Evolutionary conservation across 2,797 vertebrate species (phyloP).

Genomic region (Artibeus jamaicensis): DNA sequence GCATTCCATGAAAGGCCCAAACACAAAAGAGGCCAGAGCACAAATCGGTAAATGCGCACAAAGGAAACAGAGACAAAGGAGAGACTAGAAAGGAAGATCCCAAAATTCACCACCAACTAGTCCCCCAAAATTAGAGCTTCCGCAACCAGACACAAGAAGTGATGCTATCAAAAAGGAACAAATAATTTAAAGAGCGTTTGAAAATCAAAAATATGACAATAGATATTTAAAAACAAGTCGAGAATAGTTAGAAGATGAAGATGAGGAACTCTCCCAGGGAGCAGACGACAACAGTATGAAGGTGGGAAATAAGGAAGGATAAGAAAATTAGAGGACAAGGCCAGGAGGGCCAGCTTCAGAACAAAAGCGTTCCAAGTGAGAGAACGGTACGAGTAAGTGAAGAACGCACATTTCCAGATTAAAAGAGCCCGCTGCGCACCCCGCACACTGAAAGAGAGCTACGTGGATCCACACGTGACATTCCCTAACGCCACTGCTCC

Average conservation of each 20-base stretch:
- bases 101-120: not conserved
- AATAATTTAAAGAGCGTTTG: not conserved
- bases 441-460: not conserved
- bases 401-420: not conserved
- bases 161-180: not conserved
- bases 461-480: not conserved
- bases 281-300: not conserved
- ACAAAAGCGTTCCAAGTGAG: not conserved
- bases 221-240: not conserved
- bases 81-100: not conserved
- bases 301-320: not conserved
- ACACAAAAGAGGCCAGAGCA: not conserved
- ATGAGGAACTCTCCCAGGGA: not conserved
- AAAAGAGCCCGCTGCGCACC: not conserved
- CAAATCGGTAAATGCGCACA: not conserved
- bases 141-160: not conserved
- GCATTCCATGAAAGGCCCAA: not conserved
- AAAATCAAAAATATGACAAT: not conserved
- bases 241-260: not conserved
- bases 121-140: not conserved
- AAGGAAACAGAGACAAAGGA: not conserved
- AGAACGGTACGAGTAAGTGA: not conserved
- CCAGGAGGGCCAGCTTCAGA: not conserved
- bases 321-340: not conserved
- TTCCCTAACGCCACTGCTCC: not conserved